Percentiles rank a stretch among this genome's conserved stretches.
Evolutionary conservation across 1,140 invertebrate genomes (phyloP).

Genomic region (Oncopodura yosiiana): DNA sequence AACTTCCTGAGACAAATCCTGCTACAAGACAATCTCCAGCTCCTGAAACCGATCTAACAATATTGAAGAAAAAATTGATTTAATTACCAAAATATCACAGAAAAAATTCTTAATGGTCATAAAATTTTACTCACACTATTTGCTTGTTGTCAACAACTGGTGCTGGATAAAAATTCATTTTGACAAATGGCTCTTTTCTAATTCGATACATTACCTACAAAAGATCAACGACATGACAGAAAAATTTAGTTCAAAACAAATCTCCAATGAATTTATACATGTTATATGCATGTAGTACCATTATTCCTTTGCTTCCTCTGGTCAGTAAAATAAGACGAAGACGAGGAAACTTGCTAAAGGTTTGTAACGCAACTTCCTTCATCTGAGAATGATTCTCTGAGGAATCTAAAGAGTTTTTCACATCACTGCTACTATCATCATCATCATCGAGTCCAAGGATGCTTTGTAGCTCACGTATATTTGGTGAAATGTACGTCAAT

Average conservation of each 20-base stretch:
- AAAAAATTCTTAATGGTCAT: too few relatives aligned
- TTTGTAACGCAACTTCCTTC: conserved; percentile 1
- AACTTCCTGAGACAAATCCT: conserved; percentile 26
- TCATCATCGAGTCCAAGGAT: conserved; percentile 35
- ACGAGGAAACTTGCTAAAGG: conserved; percentile 20
- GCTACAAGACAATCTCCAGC: conserved; percentile 43
- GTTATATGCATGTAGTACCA: conserved; percentile 16
- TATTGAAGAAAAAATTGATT: too few relatives aligned
- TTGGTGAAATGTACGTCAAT: conserved; percentile 58
- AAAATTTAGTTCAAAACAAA: background rate
- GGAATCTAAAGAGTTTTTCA: background rate
- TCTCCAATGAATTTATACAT: background rate
- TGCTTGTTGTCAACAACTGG: conserved; percentile 31
- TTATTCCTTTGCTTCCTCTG: conserved; percentile 25
- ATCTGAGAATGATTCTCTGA: background rate
- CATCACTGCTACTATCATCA: conserved; percentile 2
- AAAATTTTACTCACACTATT: conserved; percentile 44
- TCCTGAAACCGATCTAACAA: conserved; percentile 51
- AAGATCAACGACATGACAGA: background rate
- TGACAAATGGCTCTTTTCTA: background rate
- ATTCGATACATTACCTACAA: background rate
- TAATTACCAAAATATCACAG: too few relatives aligned
- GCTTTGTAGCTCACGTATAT: conserved; percentile 53
- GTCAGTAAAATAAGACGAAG: conserved; percentile 28
- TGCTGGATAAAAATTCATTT: conserved; percentile 10